Conservation (phyloP, 53 echinoderm and acorn worm species). For the Echinarachnius parma region DNA sequence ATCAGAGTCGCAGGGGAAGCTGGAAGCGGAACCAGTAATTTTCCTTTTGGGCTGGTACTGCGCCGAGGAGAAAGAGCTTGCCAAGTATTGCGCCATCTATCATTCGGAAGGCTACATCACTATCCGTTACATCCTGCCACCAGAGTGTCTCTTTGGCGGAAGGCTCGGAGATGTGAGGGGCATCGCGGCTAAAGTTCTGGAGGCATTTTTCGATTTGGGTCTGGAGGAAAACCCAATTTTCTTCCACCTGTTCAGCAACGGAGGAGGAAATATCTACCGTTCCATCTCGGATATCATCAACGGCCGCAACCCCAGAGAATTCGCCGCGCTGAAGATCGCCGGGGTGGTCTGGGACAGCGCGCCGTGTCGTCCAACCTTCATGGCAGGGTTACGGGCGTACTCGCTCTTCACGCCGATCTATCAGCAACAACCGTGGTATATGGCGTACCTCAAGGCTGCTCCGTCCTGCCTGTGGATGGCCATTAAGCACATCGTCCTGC, state of each 20-base stretch:
- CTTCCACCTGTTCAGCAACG: conserved; percentile 92
- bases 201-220: conserved; percentile 83
- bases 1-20: no score
- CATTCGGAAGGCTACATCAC: conserved; percentile 82
- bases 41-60: conserved; percentile 84
- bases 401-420: conserved; percentile 17
- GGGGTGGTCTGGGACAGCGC: conserved; percentile 84
- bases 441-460: conserved; percentile 15
- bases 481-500: conserved; percentile 47
- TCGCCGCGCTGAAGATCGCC: conserved; percentile 58
- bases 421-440: conserved; percentile 19
- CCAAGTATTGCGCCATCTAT: conserved; percentile 83
- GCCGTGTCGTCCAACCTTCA: conserved; percentile 48
- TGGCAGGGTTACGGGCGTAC: conserved; percentile 34
- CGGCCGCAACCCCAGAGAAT: conserved; percentile 42
- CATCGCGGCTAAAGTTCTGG: conserved; percentile 71
- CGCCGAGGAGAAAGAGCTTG: conserved; percentile 73
- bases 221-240: conserved; percentile 85
- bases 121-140: conserved; percentile 76
- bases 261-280: conserved; percentile 71
- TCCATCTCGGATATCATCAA: conserved; percentile 66
- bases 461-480: conserved; percentile 8
- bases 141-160: conserved; percentile 46
- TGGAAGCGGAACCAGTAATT: conserved; percentile 69
- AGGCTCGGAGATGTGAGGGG: conserved; percentile 39